phyloP scores from a whole-genome alignment of 2,888 invertebrate species.

The Campoplex nolae region DNA sequence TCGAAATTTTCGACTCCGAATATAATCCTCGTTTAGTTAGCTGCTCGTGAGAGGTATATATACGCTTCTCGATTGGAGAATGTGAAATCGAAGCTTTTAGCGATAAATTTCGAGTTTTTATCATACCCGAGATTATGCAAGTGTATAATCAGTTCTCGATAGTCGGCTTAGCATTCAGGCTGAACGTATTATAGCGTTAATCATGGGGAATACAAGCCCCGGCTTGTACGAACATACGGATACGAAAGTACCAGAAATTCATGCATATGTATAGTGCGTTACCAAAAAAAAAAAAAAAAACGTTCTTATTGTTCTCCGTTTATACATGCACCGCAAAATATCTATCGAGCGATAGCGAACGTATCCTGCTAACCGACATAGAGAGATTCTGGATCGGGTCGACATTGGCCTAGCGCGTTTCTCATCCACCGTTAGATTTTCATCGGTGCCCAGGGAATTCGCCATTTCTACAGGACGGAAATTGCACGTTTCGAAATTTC shows the following conservation, averaged over 20 bases:
- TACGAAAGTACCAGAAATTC: background rate
- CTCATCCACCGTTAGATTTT: conserved; percentile 66
- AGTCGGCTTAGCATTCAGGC: conserved; percentile 48
- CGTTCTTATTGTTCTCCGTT: conserved; percentile 56
- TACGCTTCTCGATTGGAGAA: background rate
- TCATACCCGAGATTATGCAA: background rate
- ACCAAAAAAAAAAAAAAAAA: background rate
- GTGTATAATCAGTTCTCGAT: conserved; percentile 45
- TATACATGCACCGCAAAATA: conserved; percentile 22
- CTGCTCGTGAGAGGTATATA: background rate
- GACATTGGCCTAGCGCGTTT: conserved; percentile 34
- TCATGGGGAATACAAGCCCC: background rate
- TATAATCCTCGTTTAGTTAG: conserved; percentile 27
- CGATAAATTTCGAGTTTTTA: conserved; percentile 1
- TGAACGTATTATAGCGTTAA: background rate
- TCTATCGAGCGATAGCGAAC: conserved; percentile 21
- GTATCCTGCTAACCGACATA: conserved; percentile 33
- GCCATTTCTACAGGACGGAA: conserved; percentile 64
- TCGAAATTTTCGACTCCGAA: background rate
- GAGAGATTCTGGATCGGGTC: conserved; percentile 24
- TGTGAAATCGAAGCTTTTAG: background rate
- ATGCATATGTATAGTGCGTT: background rate
- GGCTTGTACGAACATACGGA: background rate
- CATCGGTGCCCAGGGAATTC: conserved; percentile 67
- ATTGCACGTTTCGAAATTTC: conserved; percentile 71